Evolutionary conservation across 2,888 invertebrate genomes (phyloP), one percentile per base, ranked within the genome.

Genomic region (Eledone cirrhosa): DNA sequence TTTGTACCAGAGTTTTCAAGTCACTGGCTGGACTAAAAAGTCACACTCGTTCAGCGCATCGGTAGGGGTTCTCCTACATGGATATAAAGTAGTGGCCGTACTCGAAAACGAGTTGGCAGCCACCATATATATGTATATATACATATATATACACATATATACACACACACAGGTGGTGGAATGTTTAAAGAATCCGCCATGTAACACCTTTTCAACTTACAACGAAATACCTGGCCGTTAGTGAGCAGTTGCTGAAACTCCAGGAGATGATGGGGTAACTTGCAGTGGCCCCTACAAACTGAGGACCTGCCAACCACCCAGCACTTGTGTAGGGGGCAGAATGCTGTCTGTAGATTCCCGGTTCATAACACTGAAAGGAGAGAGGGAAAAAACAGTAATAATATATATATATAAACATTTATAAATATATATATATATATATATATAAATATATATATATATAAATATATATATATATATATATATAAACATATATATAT

Each of bases 301-400:
- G 75, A 31, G 78, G 67, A n/a, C 79, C 80, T 14, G 78, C 65
- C 41, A 84, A 69, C 84, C 84, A 84, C 14, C 84, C 84, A 29
- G 72, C 78, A 11, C 27, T 24, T 14, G 79, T 80, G 74, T 83
- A 84, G 65, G 77, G 29, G 1, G 74, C 77, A 2, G 65, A 67
- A 29, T 78, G 59, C 11, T 41, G 69, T 7, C n/a, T 27, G 53
- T 81, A 82, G 27, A 78, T 33, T 2, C 82, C 80, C 22, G 69
- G 48, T 13, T 48, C 53, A 65, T 75, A 77, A 67, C 77, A 63
- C 82, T 82, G 80, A 14, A 77, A 65, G 13, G 47, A 41, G 47
- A 59, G 19, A 24, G 31, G 48, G 31, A 67, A 19, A 1, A 67
- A 65, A 65, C 13, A 27, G 1, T 4, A 65, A 7, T 14, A 67